A percentile compares a stretch with the other conserved stretches of the same genome.
Conservation (phyloP, 1,140 invertebrate genomes). For the Tetramorium alpestre region DNA sequence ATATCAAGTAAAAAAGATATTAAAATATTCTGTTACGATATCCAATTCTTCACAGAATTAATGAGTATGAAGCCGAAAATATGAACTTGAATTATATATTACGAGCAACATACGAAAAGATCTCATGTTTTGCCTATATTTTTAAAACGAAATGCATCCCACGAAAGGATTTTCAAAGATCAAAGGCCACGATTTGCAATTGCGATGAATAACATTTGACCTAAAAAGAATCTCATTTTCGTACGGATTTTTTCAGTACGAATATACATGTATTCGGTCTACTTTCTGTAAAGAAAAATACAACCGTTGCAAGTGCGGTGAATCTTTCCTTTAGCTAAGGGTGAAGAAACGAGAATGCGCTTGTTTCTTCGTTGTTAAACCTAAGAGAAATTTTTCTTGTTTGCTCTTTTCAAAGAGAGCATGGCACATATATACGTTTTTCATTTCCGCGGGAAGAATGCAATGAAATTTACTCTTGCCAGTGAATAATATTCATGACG, state of each 20-base stretch:
- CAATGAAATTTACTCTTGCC: constrained; percentile 34
- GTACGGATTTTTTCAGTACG: not conserved
- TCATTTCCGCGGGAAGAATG: constrained; percentile 19
- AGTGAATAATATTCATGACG: constrained; percentile 12
- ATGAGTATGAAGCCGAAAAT: not conserved
- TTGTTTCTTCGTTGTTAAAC: constrained; percentile 24
- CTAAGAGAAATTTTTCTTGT: not conserved
- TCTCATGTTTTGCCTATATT: constrained; percentile 2
- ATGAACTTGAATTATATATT: not conserved
- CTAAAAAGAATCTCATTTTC: constrained; percentile 38
- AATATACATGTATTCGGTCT: not conserved
- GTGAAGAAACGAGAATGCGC: not conserved
- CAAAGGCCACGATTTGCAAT: constrained; percentile 31
- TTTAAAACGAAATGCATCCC: constrained; percentile 24
- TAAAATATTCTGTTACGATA: not conserved
- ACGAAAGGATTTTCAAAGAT: not conserved
- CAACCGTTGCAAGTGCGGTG: not conserved
- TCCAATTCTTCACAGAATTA: not conserved
- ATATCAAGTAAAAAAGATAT: not conserved
- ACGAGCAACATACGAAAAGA: constrained; percentile 6
- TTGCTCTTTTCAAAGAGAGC: not conserved
- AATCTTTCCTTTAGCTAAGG: not conserved
- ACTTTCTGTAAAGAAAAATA: not conserved
- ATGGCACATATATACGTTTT: not conserved
- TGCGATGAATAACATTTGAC: constrained; percentile 38